Percentiles rank a stretch among this genome's conserved stretches.
Evolutionary conservation across 2,888 invertebrate genomes (phyloP).

Genomic region (Melieria crassipennis): DNA sequence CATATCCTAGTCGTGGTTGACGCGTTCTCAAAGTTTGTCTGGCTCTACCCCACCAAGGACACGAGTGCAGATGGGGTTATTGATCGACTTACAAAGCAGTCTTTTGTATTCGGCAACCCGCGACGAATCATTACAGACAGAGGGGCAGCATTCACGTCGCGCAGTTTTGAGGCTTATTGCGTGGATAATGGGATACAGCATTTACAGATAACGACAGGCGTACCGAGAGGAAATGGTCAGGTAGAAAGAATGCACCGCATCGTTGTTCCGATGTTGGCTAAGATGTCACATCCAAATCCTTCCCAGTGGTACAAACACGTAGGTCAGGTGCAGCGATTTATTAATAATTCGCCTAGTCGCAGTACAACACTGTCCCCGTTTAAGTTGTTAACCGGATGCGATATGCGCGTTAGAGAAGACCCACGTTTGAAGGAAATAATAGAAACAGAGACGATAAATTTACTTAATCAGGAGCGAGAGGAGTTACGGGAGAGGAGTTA

Average conservation of each 20-base stretch:
- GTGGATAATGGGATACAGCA: too few species aligned
- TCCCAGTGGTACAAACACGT: background rate
- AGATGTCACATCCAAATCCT: background rate
- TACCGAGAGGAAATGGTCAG: too few species aligned
- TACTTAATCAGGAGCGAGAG: too few species aligned
- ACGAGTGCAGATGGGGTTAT: too few species aligned
- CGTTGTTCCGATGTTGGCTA: background rate
- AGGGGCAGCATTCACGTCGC: background rate
- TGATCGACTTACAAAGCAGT: background rate
- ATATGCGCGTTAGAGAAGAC: too few species aligned
- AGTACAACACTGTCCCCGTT: too few species aligned
- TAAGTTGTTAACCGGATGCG: too few species aligned
- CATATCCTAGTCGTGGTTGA: background rate
- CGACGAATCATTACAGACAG: background rate
- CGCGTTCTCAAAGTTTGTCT: background rate
- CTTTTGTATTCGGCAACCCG: background rate
- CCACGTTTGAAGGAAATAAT: too few species aligned
- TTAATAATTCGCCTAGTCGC: background rate
- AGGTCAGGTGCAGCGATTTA: background rate
- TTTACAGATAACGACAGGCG: too few species aligned
- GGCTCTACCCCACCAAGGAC: background rate
- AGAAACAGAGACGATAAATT: too few species aligned
- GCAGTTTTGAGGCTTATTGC: background rate
- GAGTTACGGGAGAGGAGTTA: too few species aligned
- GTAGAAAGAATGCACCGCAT: slow-evolving; percentile 2